These are phyloP conservation scores for Enoplosus armatus DNA, from an alignment of 2,797 vertebrate genomes.

Conservation along the genomic window DNA sequence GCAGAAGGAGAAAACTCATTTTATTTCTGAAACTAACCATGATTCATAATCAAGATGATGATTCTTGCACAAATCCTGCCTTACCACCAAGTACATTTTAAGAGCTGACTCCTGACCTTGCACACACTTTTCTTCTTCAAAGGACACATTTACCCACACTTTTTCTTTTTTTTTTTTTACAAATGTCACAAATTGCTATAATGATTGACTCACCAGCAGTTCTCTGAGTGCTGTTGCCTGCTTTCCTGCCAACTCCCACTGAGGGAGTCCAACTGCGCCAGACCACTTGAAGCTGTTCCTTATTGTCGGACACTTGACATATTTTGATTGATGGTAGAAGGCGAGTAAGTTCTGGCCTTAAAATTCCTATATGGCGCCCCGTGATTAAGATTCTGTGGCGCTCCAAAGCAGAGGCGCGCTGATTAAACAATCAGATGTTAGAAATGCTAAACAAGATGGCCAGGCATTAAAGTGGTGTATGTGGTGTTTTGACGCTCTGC, in stretches of 20 bases:
- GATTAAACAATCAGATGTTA: slow-evolving; percentile 76
- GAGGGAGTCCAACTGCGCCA: slow-evolving; percentile 52
- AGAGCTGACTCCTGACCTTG: slow-evolving; percentile 11
- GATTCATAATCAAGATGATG: slow-evolving; percentile 12
- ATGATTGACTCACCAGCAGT: slow-evolving; percentile 52
- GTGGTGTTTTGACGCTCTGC: slow-evolving; percentile 76
- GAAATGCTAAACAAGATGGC: slow-evolving; percentile 71
- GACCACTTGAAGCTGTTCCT: slow-evolving; percentile 62
- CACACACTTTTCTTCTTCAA: slow-evolving; percentile 14
- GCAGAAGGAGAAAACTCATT: neutral
- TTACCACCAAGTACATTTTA: neutral
- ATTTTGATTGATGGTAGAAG: slow-evolving; percentile 71
- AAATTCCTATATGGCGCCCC: slow-evolving; percentile 43
- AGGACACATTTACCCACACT: slow-evolving; percentile 19
- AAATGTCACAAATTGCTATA: slow-evolving; percentile 63
- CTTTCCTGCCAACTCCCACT: slow-evolving; percentile 53
- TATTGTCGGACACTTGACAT: slow-evolving; percentile 64
- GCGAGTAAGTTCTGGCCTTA: slow-evolving; percentile 33
- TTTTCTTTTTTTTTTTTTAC: too few relatives aligned
- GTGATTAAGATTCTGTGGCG: slow-evolving; percentile 69
- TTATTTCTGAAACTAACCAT: neutral
- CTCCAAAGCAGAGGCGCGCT: slow-evolving; percentile 64
- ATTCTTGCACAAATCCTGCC: neutral
- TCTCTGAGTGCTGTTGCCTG: slow-evolving; percentile 48
- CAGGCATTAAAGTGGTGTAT: slow-evolving; percentile 75